A percentile compares a stretch with the other conserved stretches of the same genome.
Evolutionary conservation across 2,888 invertebrate genomes (phyloP).

Genomic region (Diadromus collaris): DNA sequence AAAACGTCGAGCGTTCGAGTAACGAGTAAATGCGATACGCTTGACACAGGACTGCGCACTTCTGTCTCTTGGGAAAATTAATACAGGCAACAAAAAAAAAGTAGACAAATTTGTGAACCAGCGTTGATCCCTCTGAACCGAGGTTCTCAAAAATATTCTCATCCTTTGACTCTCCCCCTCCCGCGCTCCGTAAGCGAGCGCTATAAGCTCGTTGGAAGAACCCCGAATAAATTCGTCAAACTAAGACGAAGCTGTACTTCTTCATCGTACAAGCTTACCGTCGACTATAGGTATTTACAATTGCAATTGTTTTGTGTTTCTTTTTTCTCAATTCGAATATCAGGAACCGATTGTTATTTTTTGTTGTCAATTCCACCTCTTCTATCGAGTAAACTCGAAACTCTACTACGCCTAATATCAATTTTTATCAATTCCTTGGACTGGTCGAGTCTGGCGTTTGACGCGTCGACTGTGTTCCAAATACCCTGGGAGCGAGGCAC

Average conservation of each 20-base stretch:
- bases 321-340: conserved; percentile 65
- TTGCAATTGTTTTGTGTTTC: conserved; percentile 27
- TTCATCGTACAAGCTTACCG: neutral
- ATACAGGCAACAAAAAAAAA: conserved; percentile 10
- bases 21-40: conserved; percentile 28
- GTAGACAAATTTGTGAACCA: conserved; percentile 14
- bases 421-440: conserved; percentile 46
- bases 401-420: conserved; percentile 44
- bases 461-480: conserved; percentile 20
- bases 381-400: conserved; percentile 19
- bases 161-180: conserved; percentile 23
- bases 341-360: conserved; percentile 68
- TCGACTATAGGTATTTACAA: conserved; percentile 52
- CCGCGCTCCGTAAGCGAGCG: conserved; percentile 25
- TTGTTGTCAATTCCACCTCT: conserved; percentile 68
- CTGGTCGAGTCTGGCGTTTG: conserved; percentile 37
- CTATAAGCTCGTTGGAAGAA: conserved; percentile 56
- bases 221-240: conserved; percentile 52
- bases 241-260: conserved; percentile 6
- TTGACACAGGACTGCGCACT: conserved; percentile 8
- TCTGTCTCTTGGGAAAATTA: conserved; percentile 29
- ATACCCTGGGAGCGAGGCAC: conserved; percentile 24
- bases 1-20: conserved; percentile 12
- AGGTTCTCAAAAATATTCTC: conserved; percentile 19
- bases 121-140: conserved; percentile 43